Evolutionary conservation across 2,888 invertebrate genomes (phyloP).

Genomic region (Pelosia muscerda): DNA sequence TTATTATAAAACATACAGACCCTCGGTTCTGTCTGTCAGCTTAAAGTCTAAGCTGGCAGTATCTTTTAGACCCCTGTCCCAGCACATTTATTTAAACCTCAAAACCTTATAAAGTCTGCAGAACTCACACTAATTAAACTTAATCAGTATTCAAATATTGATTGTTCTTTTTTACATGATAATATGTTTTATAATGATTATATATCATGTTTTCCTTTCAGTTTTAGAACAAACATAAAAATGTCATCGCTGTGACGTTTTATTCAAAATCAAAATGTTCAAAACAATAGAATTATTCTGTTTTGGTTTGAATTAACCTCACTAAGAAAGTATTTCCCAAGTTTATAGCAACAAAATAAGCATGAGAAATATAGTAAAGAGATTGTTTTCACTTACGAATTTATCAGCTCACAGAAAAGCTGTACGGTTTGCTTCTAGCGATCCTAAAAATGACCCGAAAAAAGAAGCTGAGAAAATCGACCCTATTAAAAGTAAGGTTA

Average conservation of each 20-base stretch:
- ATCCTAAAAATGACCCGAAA: slow-evolving; percentile 56
- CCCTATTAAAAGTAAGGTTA: slow-evolving; percentile 75
- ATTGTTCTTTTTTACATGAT: too few relatives aligned
- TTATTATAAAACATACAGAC: too few relatives aligned
- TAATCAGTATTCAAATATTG: too few relatives aligned
- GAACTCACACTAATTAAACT: too few relatives aligned
- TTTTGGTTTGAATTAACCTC: not conserved
- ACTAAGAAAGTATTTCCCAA: not conserved
- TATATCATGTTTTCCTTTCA: not conserved
- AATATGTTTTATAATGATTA: too few relatives aligned
- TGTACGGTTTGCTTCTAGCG: slow-evolving; percentile 63
- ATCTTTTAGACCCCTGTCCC: too few relatives aligned
- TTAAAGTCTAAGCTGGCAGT: too few relatives aligned
- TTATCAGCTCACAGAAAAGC: slow-evolving; percentile 54
- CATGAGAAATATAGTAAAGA: slow-evolving; percentile 79
- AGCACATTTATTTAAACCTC: too few relatives aligned
- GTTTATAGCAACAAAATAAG: slow-evolving; percentile 20
- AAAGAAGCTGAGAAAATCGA: slow-evolving; percentile 63
- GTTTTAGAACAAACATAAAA: not conserved
- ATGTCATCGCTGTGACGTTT: not conserved
- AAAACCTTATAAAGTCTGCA: too few relatives aligned
- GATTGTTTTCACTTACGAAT: slow-evolving; percentile 55
- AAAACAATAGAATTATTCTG: slow-evolving; percentile 2
- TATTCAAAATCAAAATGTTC: slow-evolving; percentile 3
- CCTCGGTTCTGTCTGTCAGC: too few relatives aligned